Evolutionary conservation across 2,888 invertebrate genomes (phyloP).

Genomic region (Heliconius erato): DNA sequence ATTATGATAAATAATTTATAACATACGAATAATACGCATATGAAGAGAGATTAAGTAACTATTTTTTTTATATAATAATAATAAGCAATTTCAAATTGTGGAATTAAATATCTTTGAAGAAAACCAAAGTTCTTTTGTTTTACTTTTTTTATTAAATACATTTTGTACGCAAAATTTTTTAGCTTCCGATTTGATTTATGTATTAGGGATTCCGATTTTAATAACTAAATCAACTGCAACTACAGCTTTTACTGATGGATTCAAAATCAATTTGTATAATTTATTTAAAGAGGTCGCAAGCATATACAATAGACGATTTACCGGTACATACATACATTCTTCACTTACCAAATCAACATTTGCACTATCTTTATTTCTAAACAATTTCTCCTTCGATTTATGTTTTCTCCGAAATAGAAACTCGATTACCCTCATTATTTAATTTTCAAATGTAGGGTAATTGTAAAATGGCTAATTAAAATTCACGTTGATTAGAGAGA

Average conservation of each 20-base stretch:
- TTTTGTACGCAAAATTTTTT: too few relatives aligned
- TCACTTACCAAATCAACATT: constrained; percentile 35
- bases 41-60: background rate
- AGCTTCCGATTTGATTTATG: too few relatives aligned
- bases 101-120: too few relatives aligned
- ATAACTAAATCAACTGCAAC: too few relatives aligned
- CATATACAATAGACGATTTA: too few relatives aligned
- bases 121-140: too few relatives aligned
- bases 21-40: background rate
- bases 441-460: constrained; percentile 14
- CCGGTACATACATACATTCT: background rate
- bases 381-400: constrained; percentile 33
- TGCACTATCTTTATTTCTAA: constrained; percentile 1
- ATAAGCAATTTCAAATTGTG: too few relatives aligned
- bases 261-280: too few relatives aligned
- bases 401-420: constrained; percentile 36
- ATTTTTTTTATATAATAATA: background rate
- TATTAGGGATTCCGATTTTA: too few relatives aligned
- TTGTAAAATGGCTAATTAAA: constrained; percentile 25
- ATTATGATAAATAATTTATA: constrained; percentile 1
- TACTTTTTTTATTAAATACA: too few relatives aligned
- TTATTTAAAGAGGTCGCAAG: too few relatives aligned
- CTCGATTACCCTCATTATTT: constrained; percentile 27
- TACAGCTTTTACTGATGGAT: too few relatives aligned
- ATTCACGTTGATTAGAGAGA: constrained; percentile 33